Base-by-base conservation (phyloP, 1,140 invertebrate genomes). In the Drosophila quadrilineata region DNA sequence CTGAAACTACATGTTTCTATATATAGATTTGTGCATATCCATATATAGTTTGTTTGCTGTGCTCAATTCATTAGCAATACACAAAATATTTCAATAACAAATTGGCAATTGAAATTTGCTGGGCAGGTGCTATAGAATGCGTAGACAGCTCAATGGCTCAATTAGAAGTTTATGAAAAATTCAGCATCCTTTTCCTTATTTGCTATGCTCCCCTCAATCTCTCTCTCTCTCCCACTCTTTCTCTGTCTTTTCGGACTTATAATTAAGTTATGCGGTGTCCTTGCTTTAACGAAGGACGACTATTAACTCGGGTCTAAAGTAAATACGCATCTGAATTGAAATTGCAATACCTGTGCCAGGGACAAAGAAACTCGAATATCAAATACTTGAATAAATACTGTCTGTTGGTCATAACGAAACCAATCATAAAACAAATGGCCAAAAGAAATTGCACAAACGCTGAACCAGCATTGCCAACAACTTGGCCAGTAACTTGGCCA, bases 51-150 rank as follows among this genome's bases (percentile, higher is more conserved):
- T 40, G 45, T 63, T 66, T 63, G 53, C 24, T 80, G 22, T 38
- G 52, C 35, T 60, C 68, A 76, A 73, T 82, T 76, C 72, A 82
- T 82, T 84, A 84, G 68, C 38, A 24, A 40, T 54, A 56, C 35
- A 41, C 29, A 68, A 75, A 66, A 67, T 80, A 72, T 84, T 84
- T 76, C 63, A 84, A 76, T 72, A 82, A 72, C 59, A 84, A 84
- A 76, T 84, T 65, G 48, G 6, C 41, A 70, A 65, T 69, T 84
- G 63, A 84, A 79, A 76, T 76, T 72, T 65, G 21, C 68, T 64
- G 26, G 45, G 12, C 43, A 67, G 43, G 2, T 38, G 50, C 43
- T 33, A n/a, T 6, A 35, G 10, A 33, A 57, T 64, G 53, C 56
- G 63, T 29, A 52, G 52, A 43, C 29, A 46, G 52, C 36, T 9